Evolutionary conservation across 2,113 vertebrate genomes (phyloP).

Genomic region (Columba livia): DNA sequence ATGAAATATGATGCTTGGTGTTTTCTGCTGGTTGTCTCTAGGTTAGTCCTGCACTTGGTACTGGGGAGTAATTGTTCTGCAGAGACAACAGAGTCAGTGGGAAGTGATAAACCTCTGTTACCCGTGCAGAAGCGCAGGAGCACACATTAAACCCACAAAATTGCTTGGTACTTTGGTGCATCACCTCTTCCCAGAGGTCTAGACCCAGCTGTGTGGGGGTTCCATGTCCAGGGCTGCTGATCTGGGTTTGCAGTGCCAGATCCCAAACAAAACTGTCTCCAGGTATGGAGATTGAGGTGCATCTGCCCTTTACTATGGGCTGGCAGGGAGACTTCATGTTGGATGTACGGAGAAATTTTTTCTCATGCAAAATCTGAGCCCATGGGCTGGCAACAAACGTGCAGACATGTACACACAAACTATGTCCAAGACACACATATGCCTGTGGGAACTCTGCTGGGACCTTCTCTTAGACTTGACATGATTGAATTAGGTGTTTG

Average conservation of each 20-base stretch:
- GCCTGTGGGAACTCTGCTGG: not conserved
- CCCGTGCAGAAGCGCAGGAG: not conserved
- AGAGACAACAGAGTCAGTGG: not conserved
- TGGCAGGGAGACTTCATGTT: not conserved
- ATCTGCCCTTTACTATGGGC: not conserved
- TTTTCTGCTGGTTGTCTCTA: not conserved
- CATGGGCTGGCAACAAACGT: not conserved
- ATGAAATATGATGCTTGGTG: not conserved
- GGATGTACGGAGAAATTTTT: fast-evolving
- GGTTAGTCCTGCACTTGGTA: not conserved
- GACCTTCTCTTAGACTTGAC: not conserved
- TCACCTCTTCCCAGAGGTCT: not conserved
- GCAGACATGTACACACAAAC: not conserved
- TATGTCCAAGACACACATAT: not conserved
- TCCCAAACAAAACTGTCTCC: not conserved
- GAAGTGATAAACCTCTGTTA: not conserved
- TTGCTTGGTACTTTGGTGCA: not conserved
- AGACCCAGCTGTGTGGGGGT: not conserved
- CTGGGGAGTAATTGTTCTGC: not conserved
- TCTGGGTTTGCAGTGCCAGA: not conserved
- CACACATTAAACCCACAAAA: not conserved
- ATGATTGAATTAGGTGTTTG: not conserved
- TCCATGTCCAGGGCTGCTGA: not conserved
- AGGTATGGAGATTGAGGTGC: not conserved
- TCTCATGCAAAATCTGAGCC: not conserved